Base-by-base conservation (phyloP, 1,140 invertebrate species). In the Ptiloglossa arizonensis region DNA sequence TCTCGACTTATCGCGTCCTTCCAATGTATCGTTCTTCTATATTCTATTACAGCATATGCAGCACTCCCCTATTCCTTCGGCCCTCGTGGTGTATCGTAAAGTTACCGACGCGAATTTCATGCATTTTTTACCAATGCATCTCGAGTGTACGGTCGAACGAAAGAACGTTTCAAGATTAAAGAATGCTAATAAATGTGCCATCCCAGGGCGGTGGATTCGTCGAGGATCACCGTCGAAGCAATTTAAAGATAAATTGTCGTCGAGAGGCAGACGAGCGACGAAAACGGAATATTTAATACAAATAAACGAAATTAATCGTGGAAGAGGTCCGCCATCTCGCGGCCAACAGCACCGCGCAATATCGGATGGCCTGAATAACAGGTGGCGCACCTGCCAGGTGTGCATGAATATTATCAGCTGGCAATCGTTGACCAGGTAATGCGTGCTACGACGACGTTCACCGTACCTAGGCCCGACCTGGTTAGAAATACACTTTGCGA, bases 321-420 rank as follows among this genome's bases (percentile, higher is more conserved):
- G 1, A 22, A 22, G 29, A 32, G 68, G 17, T 71, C 57, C 17
- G 64, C 57, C 50, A 57, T 82, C 50, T 74, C 50, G 59, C 54
- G 79, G 63, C n/a, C 52, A 57, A 24, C 11, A 24, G 11, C 29
- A n/a, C 52, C 24, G 27, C 19, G 62, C 13, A 41, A 46, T 48
- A 67, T 64, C 50, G 57, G 19, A 59, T 44, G 62, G 63, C 57
- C 41, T 60, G 68, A 82, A 71, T 83, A 83, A 78, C 80, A 82
- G 80, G 68, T 79, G 80, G 80, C 50, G 71, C 57, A 72, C 62
- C 73, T 83, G 69, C 60, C 69, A 62, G 67, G 67, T 71, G 67
- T 71, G 67, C 75, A 44, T 29, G 29, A 38, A 70, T 77, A 67
- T 71, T 77, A 77, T 82, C 72, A 74, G 75, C 46, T 56, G 68